A percentile compares a stretch with the other conserved stretches of the same genome.
Conservation (phyloP, 2,797 vertebrate species). For the Acomys russatus region DNA sequence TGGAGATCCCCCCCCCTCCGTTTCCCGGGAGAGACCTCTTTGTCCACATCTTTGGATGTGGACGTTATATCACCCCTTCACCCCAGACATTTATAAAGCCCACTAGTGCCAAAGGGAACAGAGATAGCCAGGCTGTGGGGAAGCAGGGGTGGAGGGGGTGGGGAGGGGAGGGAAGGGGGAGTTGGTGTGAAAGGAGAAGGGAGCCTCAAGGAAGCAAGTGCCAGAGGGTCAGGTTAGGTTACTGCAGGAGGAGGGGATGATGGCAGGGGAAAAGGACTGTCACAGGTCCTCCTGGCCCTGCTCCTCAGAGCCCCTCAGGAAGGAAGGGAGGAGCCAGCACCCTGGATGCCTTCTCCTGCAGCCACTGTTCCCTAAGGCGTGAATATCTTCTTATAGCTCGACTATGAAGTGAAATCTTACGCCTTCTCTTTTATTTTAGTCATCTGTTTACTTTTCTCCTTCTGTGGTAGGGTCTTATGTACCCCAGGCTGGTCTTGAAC, state of each 20-base stretch:
- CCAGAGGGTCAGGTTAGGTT: not conserved
- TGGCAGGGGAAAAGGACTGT: not conserved
- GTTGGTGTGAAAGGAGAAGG: not conserved
- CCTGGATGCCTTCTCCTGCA: not conserved
- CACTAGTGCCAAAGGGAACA: not conserved
- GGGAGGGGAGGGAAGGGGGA: too few relatives aligned
- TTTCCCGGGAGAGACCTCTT: not conserved
- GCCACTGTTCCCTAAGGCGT: not conserved
- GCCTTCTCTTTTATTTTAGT: not conserved
- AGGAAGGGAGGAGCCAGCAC: not conserved
- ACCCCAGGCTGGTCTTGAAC: not conserved
- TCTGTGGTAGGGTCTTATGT: not conserved
- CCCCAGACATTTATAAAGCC: not conserved
- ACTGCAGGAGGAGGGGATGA: accelerated
- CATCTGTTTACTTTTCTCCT: not conserved
- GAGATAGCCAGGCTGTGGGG: not conserved
- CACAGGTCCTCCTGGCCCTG: not conserved
- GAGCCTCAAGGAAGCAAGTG: not conserved
- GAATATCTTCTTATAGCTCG: not conserved
- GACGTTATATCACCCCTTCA: not conserved
- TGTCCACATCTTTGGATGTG: not conserved
- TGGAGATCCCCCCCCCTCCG: not conserved
- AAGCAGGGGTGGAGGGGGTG: too few relatives aligned
- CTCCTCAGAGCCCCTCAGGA: too few relatives aligned
- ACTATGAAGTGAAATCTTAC: not conserved